These are phyloP conservation scores for Chrysodeixis includens DNA, from an alignment of 2,888 invertebrate species.

Conservation along the genomic window DNA sequence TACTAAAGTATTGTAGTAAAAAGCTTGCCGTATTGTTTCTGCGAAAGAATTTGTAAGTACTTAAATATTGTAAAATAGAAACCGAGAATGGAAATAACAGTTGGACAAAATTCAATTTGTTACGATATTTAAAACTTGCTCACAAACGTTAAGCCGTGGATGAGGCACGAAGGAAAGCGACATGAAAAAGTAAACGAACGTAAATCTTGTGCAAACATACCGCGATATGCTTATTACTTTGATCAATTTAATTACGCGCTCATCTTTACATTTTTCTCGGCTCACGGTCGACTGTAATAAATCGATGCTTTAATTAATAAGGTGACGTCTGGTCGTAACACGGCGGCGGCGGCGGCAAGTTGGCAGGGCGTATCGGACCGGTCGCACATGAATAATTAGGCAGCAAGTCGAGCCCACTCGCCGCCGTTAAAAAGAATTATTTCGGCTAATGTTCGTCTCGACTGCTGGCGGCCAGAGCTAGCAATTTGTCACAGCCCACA, in stretches of 20 bases:
- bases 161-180: background rate
- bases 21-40: background rate
- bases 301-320: conserved; percentile 48
- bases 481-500: conserved; percentile 85
- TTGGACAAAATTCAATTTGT: background rate
- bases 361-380: conserved; percentile 53
- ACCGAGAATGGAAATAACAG: background rate
- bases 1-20: conserved; percentile 15
- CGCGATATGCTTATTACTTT: background rate
- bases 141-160: background rate
- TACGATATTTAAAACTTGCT: background rate
- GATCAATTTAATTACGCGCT: conserved; percentile 7
- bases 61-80: background rate
- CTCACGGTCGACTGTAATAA: conserved; percentile 25
- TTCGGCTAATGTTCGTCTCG: conserved; percentile 81
- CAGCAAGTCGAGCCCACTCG: conserved; percentile 73
- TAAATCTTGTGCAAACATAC: background rate
- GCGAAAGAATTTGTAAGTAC: background rate
- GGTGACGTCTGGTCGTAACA: conserved; percentile 34
- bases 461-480: conserved; percentile 78
- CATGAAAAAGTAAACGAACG: background rate
- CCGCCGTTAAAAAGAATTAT: conserved; percentile 83
- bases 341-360: conserved; percentile 32
- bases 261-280: conserved; percentile 10
- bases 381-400: conserved; percentile 80